Evolutionary conservation across 2,888 invertebrate genomes (phyloP).

Genomic region (Melanophora roralis): DNA sequence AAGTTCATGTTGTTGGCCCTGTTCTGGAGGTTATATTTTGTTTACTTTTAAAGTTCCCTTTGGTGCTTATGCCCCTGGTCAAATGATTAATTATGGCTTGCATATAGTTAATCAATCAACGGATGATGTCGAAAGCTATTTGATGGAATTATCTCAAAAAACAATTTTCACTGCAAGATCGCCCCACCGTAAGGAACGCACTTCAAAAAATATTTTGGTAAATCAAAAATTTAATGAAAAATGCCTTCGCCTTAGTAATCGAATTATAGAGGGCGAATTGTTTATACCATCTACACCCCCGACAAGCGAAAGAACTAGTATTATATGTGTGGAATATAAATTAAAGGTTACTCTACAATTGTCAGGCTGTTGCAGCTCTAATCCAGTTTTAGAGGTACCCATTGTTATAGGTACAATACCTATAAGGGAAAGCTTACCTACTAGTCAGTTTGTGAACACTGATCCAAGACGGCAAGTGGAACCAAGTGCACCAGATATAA

Average conservation of each 20-base stretch:
- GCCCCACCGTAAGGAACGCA: slow-evolving; percentile 62
- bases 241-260: slow-evolving; percentile 62
- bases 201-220: slow-evolving; percentile 49
- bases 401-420: slow-evolving; percentile 70
- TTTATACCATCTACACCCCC: slow-evolving; percentile 66
- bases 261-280: slow-evolving; percentile 63
- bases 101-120: slow-evolving; percentile 82
- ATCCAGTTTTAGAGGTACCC: slow-evolving; percentile 62
- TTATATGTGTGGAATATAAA: slow-evolving; percentile 64
- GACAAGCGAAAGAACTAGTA: too few species aligned
- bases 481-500: slow-evolving; percentile 66
- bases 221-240: slow-evolving; percentile 18
- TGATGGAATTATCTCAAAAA: slow-evolving; percentile 62
- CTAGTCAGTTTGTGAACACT: slow-evolving; percentile 54
- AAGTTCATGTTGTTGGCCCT: slow-evolving; percentile 69
- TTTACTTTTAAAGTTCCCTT: slow-evolving; percentile 78
- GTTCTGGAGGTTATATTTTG: slow-evolving; percentile 65
- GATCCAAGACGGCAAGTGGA: slow-evolving; percentile 62
- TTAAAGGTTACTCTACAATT: slow-evolving; percentile 62
- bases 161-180: slow-evolving; percentile 63
- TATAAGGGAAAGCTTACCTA: slow-evolving; percentile 47
- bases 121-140: slow-evolving; percentile 64
- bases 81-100: slow-evolving; percentile 81
- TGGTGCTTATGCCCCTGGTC: slow-evolving; percentile 85
- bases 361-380: slow-evolving; percentile 56